Base-by-base conservation (phyloP, 1,140 invertebrate genomes). In the Drosophila melanica region DNA sequence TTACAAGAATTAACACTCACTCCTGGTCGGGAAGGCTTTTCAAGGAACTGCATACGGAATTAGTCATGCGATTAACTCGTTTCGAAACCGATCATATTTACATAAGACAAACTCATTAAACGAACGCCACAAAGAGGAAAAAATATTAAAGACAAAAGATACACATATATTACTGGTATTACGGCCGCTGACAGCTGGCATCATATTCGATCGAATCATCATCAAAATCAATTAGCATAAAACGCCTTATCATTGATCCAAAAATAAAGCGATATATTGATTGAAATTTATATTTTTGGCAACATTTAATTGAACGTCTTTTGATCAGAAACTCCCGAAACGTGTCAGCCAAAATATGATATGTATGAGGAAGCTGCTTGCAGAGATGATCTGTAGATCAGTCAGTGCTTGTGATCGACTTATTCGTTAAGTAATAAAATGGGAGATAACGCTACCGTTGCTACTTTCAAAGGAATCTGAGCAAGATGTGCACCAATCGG, bases 161-260 rank as follows among this genome's bases (percentile, higher is more conserved):
- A 54, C 35, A 44, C 33, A 63, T 69, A 76, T 70, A 71, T 87
- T 79, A 78, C 68, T 55, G 44, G 20, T 33, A 42, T 75, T 44
- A 77, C 55, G 59, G 50, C 47, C 75, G 79, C 64, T 87, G 81
- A 86, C 82, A 87, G 79, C 59, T 89, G 82, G 71, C 79, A 73
- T 86, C 75, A 86, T 82, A 87, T 82, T 79, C 55, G 57, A 72
- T 50, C 23, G 45, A 37, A 55, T 48, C 67, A 85, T 80, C 81
- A 33, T 67, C 74, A 75, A 75, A 53, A 58, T 86, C 75, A 85
- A 86, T 87, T 76, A 86, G 45, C 82, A 79, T 87, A 64, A 76
- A 79, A 39, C 16, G 42, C 35, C 48, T 73, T 73, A 73, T 54
- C 62, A 70, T 41, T 53, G 37, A 12, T 23, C 63, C 65, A 68